Base-by-base conservation (phyloP, 2,888 invertebrate species). In the Netelia virgata region DNA sequence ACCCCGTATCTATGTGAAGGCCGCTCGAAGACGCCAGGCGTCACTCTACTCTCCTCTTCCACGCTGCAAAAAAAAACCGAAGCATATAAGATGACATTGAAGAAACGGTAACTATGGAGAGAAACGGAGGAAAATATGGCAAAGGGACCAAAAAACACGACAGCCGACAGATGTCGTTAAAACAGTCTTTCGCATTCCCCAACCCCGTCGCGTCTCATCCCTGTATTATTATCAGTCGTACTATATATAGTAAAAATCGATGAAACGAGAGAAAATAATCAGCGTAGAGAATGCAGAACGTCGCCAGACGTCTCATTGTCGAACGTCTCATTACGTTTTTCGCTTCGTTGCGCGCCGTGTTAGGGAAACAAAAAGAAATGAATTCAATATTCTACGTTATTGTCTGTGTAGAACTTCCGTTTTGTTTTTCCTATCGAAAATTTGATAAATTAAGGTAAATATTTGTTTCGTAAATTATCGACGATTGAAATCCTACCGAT, bases 1-100 rank as follows among this genome's bases (percentile, higher is more conserved):
- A 87, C 86, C 88, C 83, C 88, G 87, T 89, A 90, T 90, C 91
- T 72, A 28, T 47, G 76, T 59, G 80, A 80, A 76, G 68, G 87
- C 87, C 86, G 83, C 80, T 82, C 86, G 86, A 86, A 85, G 74
- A 79, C 77, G 82, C 79, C 78, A 11, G 20, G 57, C 70, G 79
- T 84, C 80, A 84, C 64, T 80, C 66, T 76, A 50, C 23, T 1
- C 47, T 14, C 47, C 10, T 10, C 10, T 47, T 47, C 47, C 11
- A 47, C 18, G 61, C 50, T 68, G 76, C 53, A 55, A 76, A 55
- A 61, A 80, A 73, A 72, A 72, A 76, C 36, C 59, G 16, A 43
- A 53, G 61, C 61, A 47, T 74, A 61, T 14, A 64, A 72, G 61
- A 50, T 53, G 16, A 72, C 41, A 18, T 28, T n/a, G n/a, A 47